These are phyloP conservation scores for Heliconius cydno DNA, from an alignment of 2,888 invertebrate species.

Conservation along the genomic window DNA sequence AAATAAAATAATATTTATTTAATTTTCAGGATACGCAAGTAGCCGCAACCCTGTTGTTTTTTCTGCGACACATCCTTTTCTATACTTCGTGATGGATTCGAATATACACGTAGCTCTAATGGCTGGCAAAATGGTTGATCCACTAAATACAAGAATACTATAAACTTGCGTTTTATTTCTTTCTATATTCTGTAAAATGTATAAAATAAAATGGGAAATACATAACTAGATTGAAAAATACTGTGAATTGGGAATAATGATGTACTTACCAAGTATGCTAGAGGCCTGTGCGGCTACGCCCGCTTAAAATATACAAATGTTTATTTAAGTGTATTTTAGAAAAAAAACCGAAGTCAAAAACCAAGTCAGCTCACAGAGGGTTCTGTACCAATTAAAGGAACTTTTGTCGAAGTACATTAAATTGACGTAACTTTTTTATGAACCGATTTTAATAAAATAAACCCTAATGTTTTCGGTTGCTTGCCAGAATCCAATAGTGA, in stretches of 20 bases:
- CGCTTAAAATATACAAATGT: too few relatives aligned
- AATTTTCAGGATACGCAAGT: constrained; percentile 70
- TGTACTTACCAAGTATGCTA: not conserved
- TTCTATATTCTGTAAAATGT: not conserved
- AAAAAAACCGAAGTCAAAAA: too few relatives aligned
- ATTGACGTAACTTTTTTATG: too few relatives aligned
- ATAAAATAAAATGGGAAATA: not conserved
- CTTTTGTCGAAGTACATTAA: too few relatives aligned
- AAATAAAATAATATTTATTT: constrained; percentile 32
- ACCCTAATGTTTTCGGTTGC: too few relatives aligned
- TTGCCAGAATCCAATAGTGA: too few relatives aligned
- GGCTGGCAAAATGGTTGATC: constrained; percentile 92
- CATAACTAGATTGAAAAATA: not conserved
- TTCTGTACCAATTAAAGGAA: too few relatives aligned
- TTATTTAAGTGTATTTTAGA: too few relatives aligned
- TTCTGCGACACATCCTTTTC: constrained; percentile 91
- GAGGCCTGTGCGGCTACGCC: too few relatives aligned
- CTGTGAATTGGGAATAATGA: not conserved
- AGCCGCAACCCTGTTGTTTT: constrained; percentile 87
- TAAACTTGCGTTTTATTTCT: constrained; percentile 58
- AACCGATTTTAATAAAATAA: too few relatives aligned
- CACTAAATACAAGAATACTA: constrained; percentile 91
- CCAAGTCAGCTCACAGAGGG: too few relatives aligned
- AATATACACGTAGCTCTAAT: constrained; percentile 91
- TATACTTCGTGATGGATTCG: constrained; percentile 93